These are phyloP conservation scores for Agrotis ipsilon DNA, from an alignment of 2,888 invertebrate species.

Conservation along the genomic window DNA sequence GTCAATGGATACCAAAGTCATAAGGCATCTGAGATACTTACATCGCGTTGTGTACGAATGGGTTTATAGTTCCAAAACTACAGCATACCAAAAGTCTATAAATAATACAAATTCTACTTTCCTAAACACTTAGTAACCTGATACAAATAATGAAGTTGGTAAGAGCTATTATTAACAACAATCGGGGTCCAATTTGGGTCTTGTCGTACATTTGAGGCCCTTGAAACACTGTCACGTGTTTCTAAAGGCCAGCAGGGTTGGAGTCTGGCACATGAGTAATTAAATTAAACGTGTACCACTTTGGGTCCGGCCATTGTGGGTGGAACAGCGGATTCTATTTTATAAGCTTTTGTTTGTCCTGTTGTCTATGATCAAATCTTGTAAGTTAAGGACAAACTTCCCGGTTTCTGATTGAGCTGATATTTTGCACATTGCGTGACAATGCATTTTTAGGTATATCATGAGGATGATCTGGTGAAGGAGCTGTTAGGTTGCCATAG, in stretches of 20 bases:
- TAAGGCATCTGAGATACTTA: too few relatives aligned
- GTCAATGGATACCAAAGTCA: too few relatives aligned
- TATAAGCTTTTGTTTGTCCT: neutral
- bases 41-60: too few relatives aligned
- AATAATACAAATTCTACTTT: conserved; percentile 5
- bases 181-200: conserved; percentile 33
- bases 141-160: conserved; percentile 12
- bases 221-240: conserved; percentile 69
- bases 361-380: too few relatives aligned
- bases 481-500: too few relatives aligned
- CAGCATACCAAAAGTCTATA: neutral
- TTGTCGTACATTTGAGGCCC: conserved; percentile 40
- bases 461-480: too few relatives aligned
- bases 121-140: conserved; percentile 1
- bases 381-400: too few relatives aligned
- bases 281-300: conserved; percentile 71
- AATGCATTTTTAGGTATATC: too few relatives aligned
- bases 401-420: too few relatives aligned
- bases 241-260: conserved; percentile 62
- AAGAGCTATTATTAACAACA: conserved; percentile 34
- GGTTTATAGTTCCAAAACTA: too few relatives aligned
- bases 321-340: conserved; percentile 39
- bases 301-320: conserved; percentile 54
- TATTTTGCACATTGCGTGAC: too few relatives aligned
- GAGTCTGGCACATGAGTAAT: conserved; percentile 68